Evolutionary conservation across 2,888 invertebrate genomes (phyloP).

Genomic region (Conistra vaccinii): DNA sequence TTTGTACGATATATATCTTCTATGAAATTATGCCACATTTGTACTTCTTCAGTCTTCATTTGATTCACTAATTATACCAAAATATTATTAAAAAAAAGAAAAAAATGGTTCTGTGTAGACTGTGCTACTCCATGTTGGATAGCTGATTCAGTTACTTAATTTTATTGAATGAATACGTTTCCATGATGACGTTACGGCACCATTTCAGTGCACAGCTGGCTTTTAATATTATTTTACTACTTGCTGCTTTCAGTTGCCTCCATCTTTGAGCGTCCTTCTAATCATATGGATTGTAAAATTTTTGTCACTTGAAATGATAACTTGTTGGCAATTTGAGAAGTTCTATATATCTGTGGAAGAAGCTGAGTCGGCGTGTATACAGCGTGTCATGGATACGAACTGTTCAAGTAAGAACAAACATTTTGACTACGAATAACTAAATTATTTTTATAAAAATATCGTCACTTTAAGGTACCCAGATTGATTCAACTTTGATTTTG

Average conservation of each 20-base stretch:
- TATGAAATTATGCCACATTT: not conserved
- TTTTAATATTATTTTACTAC: not conserved
- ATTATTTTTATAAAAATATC: not conserved
- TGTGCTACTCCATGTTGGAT: not conserved
- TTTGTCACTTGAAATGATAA: not conserved
- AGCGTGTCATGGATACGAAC: not conserved
- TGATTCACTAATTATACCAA: not conserved
- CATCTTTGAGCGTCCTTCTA: rapidly evolving
- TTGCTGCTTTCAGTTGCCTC: not conserved
- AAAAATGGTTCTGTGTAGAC: not conserved
- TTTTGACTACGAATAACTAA: not conserved
- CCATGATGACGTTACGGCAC: not conserved
- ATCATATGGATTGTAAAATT: not conserved
- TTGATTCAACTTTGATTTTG: no score
- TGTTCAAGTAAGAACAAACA: not conserved
- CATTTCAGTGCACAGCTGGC: no score
- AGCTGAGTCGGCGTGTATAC: not conserved
- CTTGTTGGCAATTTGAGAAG: conserved; percentile 1
- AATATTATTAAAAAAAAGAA: no score
- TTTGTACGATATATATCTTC: not conserved
- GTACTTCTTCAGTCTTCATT: not conserved
- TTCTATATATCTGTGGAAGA: not conserved
- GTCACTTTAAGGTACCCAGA: not conserved
- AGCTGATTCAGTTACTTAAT: not conserved
- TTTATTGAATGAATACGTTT: not conserved